Evolutionary conservation across 1,140 invertebrate genomes (phyloP), one percentile per base, ranked within the genome.

Genomic region (Gryllus bimaculatus): DNA sequence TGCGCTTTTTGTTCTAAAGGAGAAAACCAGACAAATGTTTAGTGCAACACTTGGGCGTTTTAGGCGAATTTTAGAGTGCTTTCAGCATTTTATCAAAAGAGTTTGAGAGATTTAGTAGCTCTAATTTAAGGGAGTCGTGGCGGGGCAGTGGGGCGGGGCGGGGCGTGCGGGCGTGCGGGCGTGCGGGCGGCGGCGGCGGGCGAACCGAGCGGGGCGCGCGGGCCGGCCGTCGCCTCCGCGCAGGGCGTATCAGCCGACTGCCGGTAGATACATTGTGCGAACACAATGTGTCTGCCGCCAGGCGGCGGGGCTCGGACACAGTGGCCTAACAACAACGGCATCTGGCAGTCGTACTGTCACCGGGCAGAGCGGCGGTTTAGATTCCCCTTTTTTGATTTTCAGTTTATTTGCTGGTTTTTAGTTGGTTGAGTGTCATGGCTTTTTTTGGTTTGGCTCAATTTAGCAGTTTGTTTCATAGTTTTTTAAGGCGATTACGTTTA

Each of bases 241-340:
- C 54, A 66, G 54, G 54, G 54, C 54, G 54, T 66, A 66, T 66
- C 54, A 66, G 54, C 54, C 18, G 54, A 10, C 54, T 66, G 54
- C 54, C 54, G 54, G 54, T 66, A 48, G 75, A 74, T 48, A 48
- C 54, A 78, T 26, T 80, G 76, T 48, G 10, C 18, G 8, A 8
- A 20, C 21, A 47, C 81, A 80, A 76, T 81, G 81, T 80, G 81
- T 80, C 79, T 78, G n/a, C 79, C 77, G 47, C 73, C 26, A 81
- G 79, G 48, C 20, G 15, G 74, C 20, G 20, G 79, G 80, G 73
- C 47, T 66, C 18, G 49, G 20, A 81, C 78, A 81, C 77, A 74
- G 79, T 79, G 81, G 78, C 78, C 79, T 73, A 80, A 81, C 79
- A 81, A 81, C 81, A 81, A 81, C 81, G 81, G 81, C 81, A 81